A percentile compares a stretch with the other conserved stretches of the same genome.
Conservation (phyloP, 2,797 vertebrate species). For the Telmatherina bonti region DNA sequence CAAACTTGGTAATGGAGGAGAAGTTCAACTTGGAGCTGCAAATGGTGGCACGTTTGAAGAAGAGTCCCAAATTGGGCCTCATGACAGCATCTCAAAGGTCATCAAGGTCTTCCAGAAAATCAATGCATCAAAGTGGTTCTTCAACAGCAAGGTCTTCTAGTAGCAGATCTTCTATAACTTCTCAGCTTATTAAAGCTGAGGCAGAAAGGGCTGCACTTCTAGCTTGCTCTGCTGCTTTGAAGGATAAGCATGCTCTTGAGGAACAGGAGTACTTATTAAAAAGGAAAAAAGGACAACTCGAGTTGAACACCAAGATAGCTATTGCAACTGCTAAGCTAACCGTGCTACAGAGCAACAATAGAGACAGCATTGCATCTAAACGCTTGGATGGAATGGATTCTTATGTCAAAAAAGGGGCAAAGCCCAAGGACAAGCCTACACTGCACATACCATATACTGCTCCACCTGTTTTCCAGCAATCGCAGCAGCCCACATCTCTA, state of each 20-base stretch:
- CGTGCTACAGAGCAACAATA: background rate
- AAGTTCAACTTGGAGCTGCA: too few relatives aligned
- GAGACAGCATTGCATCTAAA: background rate
- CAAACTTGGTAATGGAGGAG: too few relatives aligned
- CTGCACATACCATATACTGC: background rate
- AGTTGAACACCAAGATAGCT: background rate
- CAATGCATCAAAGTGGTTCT: too few relatives aligned
- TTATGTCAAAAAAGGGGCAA: background rate
- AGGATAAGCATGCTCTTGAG: slow-evolving; percentile 4
- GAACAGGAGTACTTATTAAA: background rate
- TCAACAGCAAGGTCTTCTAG: background rate
- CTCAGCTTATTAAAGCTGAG: background rate
- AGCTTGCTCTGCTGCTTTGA: background rate
- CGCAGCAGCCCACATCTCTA: background rate
- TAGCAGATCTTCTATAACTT: background rate
- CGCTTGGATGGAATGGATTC: background rate
- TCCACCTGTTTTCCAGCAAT: too few relatives aligned
- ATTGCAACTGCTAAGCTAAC: background rate
- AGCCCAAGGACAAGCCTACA: background rate
- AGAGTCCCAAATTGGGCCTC: too few relatives aligned
- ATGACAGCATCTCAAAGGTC: too few relatives aligned
- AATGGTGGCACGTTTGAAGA: too few relatives aligned
- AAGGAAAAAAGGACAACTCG: background rate
- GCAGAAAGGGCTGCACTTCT: background rate
- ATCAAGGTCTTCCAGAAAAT: too few relatives aligned